A percentile compares a stretch with the other conserved stretches of the same genome.
Evolutionary conservation across 1,140 invertebrate species (phyloP).

Genomic region (Antheraea pernyi): DNA sequence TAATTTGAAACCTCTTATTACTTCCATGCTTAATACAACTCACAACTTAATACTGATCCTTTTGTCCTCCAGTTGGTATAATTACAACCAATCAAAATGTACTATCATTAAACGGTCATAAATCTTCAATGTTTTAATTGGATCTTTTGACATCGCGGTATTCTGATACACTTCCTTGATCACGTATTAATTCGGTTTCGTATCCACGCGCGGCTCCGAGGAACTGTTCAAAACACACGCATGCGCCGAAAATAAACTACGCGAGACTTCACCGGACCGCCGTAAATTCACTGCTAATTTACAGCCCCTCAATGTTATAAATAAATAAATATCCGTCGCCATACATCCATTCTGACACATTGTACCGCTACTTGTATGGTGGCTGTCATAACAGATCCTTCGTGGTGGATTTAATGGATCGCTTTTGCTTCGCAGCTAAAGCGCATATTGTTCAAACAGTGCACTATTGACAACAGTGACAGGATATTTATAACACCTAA

Average conservation of each 20-base stretch:
- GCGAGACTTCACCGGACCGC: slow-evolving; percentile 56
- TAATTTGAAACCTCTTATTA: not conserved
- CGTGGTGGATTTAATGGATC: slow-evolving; percentile 46
- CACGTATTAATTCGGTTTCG: slow-evolving; percentile 33
- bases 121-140: slow-evolving; percentile 38
- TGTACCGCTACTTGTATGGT: slow-evolving; percentile 60
- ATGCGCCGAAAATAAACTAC: slow-evolving; percentile 68
- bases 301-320: slow-evolving; percentile 73
- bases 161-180: slow-evolving; percentile 39
- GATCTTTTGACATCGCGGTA: slow-evolving; percentile 35
- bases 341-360: slow-evolving; percentile 61
- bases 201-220: slow-evolving; percentile 17
- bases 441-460: not conserved
- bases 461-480: not conserved
- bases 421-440: slow-evolving; percentile 13
- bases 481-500: not conserved
- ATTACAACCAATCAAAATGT: slow-evolving; percentile 5
- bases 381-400: slow-evolving; percentile 72
- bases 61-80: not conserved
- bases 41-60: not conserved
- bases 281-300: slow-evolving; percentile 75
- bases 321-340: slow-evolving; percentile 74
- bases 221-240: slow-evolving; percentile 73
- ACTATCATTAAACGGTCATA: slow-evolving; percentile 6
- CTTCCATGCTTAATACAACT: not conserved